A percentile compares a stretch with the other conserved stretches of the same genome.
Evolutionary conservation across 2,888 invertebrate species (phyloP).

Genomic region (Panopea generosa): DNA sequence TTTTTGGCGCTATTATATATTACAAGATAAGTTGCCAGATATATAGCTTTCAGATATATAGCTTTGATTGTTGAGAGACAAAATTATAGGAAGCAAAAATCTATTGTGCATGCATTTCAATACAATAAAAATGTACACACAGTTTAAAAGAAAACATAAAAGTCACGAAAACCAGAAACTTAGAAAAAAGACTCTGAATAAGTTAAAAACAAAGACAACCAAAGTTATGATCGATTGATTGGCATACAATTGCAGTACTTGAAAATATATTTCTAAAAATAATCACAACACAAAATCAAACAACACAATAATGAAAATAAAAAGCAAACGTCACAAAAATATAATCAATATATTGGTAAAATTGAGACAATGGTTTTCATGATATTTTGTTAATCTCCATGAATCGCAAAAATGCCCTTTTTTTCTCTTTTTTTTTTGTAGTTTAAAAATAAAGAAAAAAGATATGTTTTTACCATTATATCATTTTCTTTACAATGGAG

Average conservation of each 20-base stretch:
- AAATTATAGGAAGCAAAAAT: not conserved
- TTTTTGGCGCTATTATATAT: too few species aligned
- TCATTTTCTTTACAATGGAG: too few species aligned
- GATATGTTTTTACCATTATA: not conserved
- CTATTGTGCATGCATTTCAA: not conserved
- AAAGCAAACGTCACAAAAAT: slow-evolving; percentile 4
- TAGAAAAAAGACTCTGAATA: not conserved
- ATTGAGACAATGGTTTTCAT: too few species aligned
- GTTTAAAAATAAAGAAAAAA: not conserved
- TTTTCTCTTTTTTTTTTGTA: too few species aligned
- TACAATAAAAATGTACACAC: not conserved
- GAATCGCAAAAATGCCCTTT: too few species aligned
- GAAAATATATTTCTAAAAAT: slow-evolving; percentile 13
- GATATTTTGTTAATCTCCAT: too few species aligned
- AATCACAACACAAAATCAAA: slow-evolving; percentile 29
- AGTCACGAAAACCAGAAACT: slow-evolving; percentile 2
- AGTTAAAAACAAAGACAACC: slow-evolving; percentile 41
- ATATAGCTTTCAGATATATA: too few species aligned
- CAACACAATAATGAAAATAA: slow-evolving; percentile 29
- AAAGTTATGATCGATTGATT: slow-evolving; percentile 59
- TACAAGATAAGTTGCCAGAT: too few species aligned
- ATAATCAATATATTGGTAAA: not conserved
- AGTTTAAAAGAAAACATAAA: slow-evolving; percentile 3
- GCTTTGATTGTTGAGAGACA: not conserved
- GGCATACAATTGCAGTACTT: not conserved